Evolutionary conservation across 2,113 vertebrate species (phyloP), one percentile per base, ranked within the genome.

Genomic region (Rafetus swinhoei): DNA sequence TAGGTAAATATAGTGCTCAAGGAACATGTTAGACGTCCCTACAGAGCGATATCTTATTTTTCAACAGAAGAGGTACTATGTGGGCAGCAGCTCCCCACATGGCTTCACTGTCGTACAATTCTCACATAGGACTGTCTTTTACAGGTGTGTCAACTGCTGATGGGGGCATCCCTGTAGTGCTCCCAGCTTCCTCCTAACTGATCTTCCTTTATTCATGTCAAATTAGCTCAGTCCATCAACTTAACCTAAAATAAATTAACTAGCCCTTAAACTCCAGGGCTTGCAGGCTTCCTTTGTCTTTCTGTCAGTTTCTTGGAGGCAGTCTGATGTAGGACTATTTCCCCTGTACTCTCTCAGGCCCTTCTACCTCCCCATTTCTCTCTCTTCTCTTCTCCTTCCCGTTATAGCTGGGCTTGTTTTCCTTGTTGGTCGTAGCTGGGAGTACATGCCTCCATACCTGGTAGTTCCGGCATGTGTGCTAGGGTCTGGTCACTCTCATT

Each of bases 1-100:
- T 18, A 0, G 0, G 3, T 21, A 79, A 25, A 3, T 82, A 14
- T 1, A 0, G 3, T 9, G 86, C 83, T 32, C 32, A 7, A 1
- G 0, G 45, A 16, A 62, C 55, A 4, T 5, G 84, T 72, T 72
- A 72, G 65, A 72, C 65, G 35, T 72, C 65, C 65, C 65, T 72
- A n/a, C 65, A 21, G 2, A 12, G 56, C 22, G 9, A 84, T 87
- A 10, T 24, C 27, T 60, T 88, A 5, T 18, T 90, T 95, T 85
- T 35, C 39, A 85, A 25, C 25, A 24, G 29, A 83, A 81, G 22
- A 69, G 11, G 1, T 16, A 21, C 2, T 39, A 25, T 18, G 22
- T 22, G 62, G 53, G 16, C 35, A 82, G 16, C 90, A 85, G 22
- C 4, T 59, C 90, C 95, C 85, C 52, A 24, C 39, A 45, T 0